phyloP scores from a whole-genome alignment of 2,888 invertebrate genomes.

The Aspidiotus destructor region DNA sequence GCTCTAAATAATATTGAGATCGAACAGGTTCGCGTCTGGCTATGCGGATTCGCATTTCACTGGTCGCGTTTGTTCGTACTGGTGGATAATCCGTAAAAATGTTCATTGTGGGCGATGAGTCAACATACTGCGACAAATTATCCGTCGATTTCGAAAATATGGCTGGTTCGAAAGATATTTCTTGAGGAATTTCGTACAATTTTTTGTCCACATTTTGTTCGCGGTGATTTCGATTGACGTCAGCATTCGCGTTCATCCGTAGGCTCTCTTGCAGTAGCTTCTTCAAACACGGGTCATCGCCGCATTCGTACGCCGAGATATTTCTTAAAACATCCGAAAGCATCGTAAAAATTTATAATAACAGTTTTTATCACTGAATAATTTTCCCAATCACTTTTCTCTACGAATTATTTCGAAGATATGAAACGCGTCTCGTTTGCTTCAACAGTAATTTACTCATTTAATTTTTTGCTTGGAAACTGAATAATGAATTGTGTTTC shows the following conservation, averaged over 20 bases:
- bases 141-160: neutral
- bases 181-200: neutral
- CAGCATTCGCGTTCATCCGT: no score
- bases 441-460: neutral
- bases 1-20: conserved; percentile 23
- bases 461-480: neutral
- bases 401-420: neutral
- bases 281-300: neutral
- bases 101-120: neutral
- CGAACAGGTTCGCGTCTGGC: conserved; percentile 12
- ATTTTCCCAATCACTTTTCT: neutral
- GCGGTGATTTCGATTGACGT: neutral
- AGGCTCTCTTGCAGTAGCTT: no score
- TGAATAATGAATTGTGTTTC: neutral
- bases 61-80: conserved; percentile 10
- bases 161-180: no score
- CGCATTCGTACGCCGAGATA: neutral
- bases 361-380: neutral
- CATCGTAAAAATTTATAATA: no score
- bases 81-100: conserved; percentile 11
- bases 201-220: neutral
- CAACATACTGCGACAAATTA: neutral
- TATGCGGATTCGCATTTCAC: conserved; percentile 8
- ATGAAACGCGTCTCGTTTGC: neutral
- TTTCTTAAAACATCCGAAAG: neutral